Conservation (phyloP, 2,888 invertebrate species). For the Orgyia antiqua region DNA sequence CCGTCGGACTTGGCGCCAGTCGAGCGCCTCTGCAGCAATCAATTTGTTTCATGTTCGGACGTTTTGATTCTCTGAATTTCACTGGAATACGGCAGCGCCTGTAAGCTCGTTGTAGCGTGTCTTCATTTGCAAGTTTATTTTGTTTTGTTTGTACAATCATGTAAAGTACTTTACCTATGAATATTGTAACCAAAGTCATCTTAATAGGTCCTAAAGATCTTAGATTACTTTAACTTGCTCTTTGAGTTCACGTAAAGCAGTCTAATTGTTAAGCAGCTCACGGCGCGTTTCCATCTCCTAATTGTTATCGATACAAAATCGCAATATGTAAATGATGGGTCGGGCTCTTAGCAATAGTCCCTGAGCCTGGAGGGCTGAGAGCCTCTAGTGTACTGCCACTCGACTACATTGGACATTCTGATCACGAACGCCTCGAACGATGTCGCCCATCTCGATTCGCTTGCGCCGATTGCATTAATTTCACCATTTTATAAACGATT, state of each 20-base stretch:
- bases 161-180: slow-evolving; percentile 31
- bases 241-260: slow-evolving; percentile 17
- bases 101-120: slow-evolving; percentile 53
- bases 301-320: slow-evolving; percentile 67
- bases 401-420: slow-evolving; percentile 64
- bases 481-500: slow-evolving; percentile 74
- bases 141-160: slow-evolving; percentile 45
- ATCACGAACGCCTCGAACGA: slow-evolving; percentile 69
- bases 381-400: slow-evolving; percentile 33
- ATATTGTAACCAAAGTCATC: no score
- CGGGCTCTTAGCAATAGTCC: slow-evolving; percentile 39
- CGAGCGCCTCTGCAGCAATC: slow-evolving; percentile 66
- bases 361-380: slow-evolving; percentile 37
- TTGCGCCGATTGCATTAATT: slow-evolving; percentile 74
- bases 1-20: slow-evolving; percentile 56
- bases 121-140: slow-evolving; percentile 63
- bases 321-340: slow-evolving; percentile 68
- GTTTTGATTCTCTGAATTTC: slow-evolving; percentile 69
- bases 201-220: no score
- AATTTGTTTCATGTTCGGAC: slow-evolving; percentile 71
- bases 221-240: slow-evolving; percentile 16
- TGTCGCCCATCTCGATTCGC: slow-evolving; percentile 70
- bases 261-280: slow-evolving; percentile 34
- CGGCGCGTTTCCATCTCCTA: slow-evolving; percentile 46
- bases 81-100: slow-evolving; percentile 45